phyloP scores from a whole-genome alignment of 2,113 vertebrate species.

The Melanerpes aurifrons region DNA sequence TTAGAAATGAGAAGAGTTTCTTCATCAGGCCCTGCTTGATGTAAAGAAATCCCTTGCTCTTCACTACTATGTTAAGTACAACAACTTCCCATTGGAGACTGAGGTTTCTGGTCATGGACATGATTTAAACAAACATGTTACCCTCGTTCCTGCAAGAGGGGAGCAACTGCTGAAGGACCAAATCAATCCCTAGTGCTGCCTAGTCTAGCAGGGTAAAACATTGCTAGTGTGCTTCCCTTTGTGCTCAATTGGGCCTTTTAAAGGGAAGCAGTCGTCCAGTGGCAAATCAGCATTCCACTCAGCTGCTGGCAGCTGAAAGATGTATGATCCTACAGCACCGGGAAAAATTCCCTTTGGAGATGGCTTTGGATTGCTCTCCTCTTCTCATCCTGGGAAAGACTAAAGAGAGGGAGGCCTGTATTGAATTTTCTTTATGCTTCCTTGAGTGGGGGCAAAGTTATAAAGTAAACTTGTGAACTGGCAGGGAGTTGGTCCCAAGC shows the following conservation, averaged over 20 bases:
- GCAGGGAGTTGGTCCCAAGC: neutral
- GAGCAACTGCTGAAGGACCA: slow-evolving; percentile 33
- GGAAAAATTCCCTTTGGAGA: slow-evolving; percentile 43
- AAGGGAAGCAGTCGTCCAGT: slow-evolving; percentile 2
- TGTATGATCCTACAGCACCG: neutral
- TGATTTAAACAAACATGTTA: slow-evolving; percentile 2
- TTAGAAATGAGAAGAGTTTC: neutral
- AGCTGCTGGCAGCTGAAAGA: slow-evolving; percentile 42
- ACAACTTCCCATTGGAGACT: neutral
- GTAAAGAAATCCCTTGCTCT: neutral
- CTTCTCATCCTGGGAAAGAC: neutral
- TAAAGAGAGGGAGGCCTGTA: neutral
- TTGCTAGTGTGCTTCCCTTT: neutral
- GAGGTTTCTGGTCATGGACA: neutral
- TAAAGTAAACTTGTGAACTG: neutral
- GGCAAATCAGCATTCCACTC: slow-evolving; percentile 30
- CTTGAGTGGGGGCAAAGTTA: neutral
- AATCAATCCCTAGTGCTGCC: slow-evolving; percentile 43
- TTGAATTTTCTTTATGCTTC: neutral
- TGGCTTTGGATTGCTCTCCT: neutral
- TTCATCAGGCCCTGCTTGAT: neutral
- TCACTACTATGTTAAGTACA: neutral
- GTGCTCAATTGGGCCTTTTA: neutral
- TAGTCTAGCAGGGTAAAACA: neutral
- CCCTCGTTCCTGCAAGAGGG: slow-evolving; percentile 49